Conservation (phyloP, 2,888 invertebrate species). For the Lithosia quadra region DNA sequence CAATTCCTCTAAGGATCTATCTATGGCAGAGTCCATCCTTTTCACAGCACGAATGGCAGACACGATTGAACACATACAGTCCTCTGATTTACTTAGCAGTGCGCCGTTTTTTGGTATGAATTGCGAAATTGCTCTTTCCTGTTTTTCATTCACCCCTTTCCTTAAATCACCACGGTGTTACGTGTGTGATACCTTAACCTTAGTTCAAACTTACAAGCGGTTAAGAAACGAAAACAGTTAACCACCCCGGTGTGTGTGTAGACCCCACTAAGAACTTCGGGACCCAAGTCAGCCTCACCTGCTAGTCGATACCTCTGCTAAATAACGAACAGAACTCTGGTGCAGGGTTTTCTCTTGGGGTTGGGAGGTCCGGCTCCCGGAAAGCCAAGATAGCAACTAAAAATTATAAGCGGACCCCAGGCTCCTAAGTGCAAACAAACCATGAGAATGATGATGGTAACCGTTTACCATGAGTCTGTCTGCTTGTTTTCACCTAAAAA, state of each 20-base stretch:
- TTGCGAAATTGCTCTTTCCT: not conserved
- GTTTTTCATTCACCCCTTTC: not conserved
- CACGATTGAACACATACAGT: not conserved
- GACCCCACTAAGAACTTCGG: too few relatives aligned
- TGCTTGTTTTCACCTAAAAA: not conserved
- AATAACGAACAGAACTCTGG: too few relatives aligned
- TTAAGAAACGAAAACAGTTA: too few relatives aligned
- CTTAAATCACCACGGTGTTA: not conserved
- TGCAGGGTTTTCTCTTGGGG: too few relatives aligned
- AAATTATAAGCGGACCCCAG: too few relatives aligned
- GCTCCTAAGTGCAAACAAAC: not conserved
- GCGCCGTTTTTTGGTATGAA: not conserved
- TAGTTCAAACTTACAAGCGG: too few relatives aligned
- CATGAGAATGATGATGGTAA: not conserved
- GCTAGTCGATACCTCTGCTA: too few relatives aligned
- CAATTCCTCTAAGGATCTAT: not conserved
- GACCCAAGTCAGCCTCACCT: too few relatives aligned
- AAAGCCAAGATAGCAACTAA: too few relatives aligned
- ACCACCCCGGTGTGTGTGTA: too few relatives aligned
- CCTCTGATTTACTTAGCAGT: not conserved
- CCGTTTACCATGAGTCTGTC: not conserved
- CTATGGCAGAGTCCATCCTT: not conserved
- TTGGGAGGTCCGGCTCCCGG: too few relatives aligned
- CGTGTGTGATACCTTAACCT: too few relatives aligned
- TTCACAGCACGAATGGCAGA: not conserved